Percentiles rank a stretch among this genome's conserved stretches.
Conservation (phyloP, 2,797 vertebrate genomes). For the Gastrophryne carolinensis region DNA sequence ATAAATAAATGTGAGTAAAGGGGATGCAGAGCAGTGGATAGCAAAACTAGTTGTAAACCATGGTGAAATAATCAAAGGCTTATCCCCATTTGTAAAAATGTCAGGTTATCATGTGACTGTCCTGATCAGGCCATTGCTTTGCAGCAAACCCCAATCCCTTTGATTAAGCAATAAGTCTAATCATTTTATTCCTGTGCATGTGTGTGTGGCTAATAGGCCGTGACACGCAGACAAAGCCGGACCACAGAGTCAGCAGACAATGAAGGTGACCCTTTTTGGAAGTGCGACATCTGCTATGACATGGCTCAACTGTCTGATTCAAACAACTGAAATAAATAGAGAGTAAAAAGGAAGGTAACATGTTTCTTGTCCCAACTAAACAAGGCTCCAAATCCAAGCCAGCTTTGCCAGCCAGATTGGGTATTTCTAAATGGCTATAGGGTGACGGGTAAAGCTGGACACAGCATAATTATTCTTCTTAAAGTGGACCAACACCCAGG, state of each 20-base stretch:
- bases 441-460: too few species aligned
- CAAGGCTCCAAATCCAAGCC: too few species aligned
- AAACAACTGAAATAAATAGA: background rate
- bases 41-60: too few species aligned
- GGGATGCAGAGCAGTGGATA: too few species aligned
- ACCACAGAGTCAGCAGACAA: slow-evolving; percentile 2
- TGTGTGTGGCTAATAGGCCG: slow-evolving; percentile 16
- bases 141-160: background rate
- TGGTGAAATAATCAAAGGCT: too few species aligned
- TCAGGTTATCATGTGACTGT: too few species aligned
- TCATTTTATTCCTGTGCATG: slow-evolving; percentile 34
- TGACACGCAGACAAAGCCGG: slow-evolving; percentile 21
- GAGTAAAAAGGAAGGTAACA: background rate
- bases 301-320: background rate
- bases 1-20: too few species aligned
- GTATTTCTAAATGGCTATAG: too few species aligned
- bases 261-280: background rate
- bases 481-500: too few species aligned
- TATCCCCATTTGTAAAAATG: too few species aligned
- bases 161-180: slow-evolving; percentile 15
- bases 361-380: background rate
- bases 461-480: too few species aligned
- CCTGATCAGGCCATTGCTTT: background rate
- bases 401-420: too few species aligned
- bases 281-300: background rate